Evolutionary conservation across 1,140 invertebrate genomes (phyloP).

Genomic region (Epicauta chinensis): DNA sequence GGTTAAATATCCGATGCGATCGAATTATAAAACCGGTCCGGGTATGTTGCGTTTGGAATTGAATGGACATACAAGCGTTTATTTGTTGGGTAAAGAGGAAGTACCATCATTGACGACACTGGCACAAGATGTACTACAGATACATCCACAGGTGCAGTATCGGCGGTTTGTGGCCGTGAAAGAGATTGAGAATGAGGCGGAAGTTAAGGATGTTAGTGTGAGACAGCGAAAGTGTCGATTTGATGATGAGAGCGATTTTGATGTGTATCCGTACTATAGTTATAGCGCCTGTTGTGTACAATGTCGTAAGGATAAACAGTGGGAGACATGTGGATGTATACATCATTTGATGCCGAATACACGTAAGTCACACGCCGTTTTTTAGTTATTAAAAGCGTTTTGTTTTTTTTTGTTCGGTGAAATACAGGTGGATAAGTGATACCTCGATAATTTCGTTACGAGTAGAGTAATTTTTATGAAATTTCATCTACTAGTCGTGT

Average conservation of each 20-base stretch:
- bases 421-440: too few species aligned
- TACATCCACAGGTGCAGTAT: constrained; percentile 30
- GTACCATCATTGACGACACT: constrained; percentile 56
- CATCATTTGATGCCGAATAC: constrained; percentile 60
- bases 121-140: constrained; percentile 47
- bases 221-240: constrained; percentile 53
- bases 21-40: constrained; percentile 51
- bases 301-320: constrained; percentile 56
- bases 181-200: constrained; percentile 40
- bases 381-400: background rate
- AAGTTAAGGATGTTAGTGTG: constrained; percentile 35
- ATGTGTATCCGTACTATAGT: constrained; percentile 57
- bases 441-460: too few species aligned
- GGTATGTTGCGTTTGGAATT: constrained; percentile 52
- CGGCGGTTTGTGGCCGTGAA: constrained; percentile 32
- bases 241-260: constrained; percentile 54
- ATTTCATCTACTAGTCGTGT: too few species aligned
- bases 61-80: constrained; percentile 52
- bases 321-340: constrained; percentile 56
- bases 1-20: constrained; percentile 42
- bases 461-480: too few species aligned
- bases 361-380: constrained; percentile 21
- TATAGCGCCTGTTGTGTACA: constrained; percentile 63
- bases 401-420: too few species aligned
- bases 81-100: constrained; percentile 55